Base-by-base conservation (phyloP, 2,113 vertebrate genomes). In the Numenius arquata region DNA sequence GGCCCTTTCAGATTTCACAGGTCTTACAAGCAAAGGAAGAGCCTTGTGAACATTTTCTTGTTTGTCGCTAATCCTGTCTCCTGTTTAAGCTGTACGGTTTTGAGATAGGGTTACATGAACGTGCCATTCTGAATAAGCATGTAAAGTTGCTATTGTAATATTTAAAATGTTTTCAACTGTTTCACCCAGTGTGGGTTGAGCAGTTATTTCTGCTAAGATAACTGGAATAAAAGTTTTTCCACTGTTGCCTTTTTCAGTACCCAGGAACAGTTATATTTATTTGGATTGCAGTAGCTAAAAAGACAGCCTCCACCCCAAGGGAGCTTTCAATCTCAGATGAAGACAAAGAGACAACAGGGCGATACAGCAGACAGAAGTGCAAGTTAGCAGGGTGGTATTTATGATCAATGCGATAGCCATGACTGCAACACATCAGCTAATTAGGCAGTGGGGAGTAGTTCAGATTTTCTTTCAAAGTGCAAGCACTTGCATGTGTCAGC, bases 371-470 rank as follows among this genome's bases (percentile, higher is more conserved):
- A 48, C 19, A 45, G 75, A 92, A 62, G 61, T 22, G 4, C 65
- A 72, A 50, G 84, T 25, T 83, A 85, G n/a, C 58, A 59, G 72
- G 17, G 40, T 1, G 9, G 32, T 90, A 22, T 93, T 92, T 96
- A 70, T 70, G 83, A 78, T 82, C 66, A 43, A 2, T 81, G 53
- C 5, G 6, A 66, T 79, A 58, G 62, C 73, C 58, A 36, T 29
- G 90, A 73, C 66, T 92, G 73, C 76, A 91, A 17, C 83, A 71
- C 65, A 86, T 93, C 83, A 78, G 34, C 72, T 96, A 90, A 92
- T 93, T 93, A 93, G 87, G 70, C 90, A 91, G 81, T 34, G 55
- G 84, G 84, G 92, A 96, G 77, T n/a, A 89, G 48, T 94, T 96
- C 15, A 73, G 45, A 36, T 91, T 93, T 94, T 75, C 25, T 92